These are phyloP conservation scores for Portevinia maculata DNA, from an alignment of 2,888 invertebrate species.

Conservation along the genomic window DNA sequence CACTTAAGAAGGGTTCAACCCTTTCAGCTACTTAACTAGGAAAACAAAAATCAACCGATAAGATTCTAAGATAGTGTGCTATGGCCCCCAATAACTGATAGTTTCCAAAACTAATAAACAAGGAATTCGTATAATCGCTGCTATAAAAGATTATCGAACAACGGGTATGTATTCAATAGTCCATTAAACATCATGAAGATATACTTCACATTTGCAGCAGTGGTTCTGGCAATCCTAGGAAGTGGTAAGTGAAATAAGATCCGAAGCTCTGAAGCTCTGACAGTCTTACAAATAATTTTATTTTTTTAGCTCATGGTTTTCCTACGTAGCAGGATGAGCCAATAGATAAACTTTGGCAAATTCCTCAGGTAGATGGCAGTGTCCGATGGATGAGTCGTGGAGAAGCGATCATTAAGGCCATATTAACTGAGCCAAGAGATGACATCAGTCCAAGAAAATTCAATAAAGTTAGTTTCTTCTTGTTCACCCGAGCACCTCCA, in stretches of 20 bases:
- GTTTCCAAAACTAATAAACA: too few relatives aligned
- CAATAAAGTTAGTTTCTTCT: conserved; percentile 37
- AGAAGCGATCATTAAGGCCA: conserved; percentile 20
- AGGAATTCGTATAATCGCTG: too few relatives aligned
- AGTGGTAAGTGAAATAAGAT: too few relatives aligned
- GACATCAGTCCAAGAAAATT: conserved; percentile 10
- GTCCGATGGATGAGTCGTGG: conserved; percentile 50
- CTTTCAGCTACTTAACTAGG: too few relatives aligned
- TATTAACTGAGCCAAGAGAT: not conserved
- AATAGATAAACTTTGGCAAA: conserved; percentile 51
- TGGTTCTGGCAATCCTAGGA: not conserved
- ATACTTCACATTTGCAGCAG: too few relatives aligned
- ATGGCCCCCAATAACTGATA: too few relatives aligned
- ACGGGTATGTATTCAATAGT: conserved; percentile 82
- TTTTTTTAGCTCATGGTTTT: conserved; percentile 9
- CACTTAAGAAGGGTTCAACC: too few relatives aligned
- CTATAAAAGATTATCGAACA: conserved; percentile 5
- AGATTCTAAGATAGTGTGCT: too few relatives aligned
- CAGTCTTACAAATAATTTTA: too few relatives aligned
- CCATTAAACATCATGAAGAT: conserved; percentile 83
- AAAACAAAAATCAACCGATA: too few relatives aligned
- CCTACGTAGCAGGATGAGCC: conserved; percentile 9
- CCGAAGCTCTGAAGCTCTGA: too few relatives aligned
- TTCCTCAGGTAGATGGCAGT: conserved; percentile 53
- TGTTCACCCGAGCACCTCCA: conserved; percentile 48